A percentile compares a stretch with the other conserved stretches of the same genome.
phyloP scores from a whole-genome alignment of 2,888 invertebrate species.

The Muscina levida region DNA sequence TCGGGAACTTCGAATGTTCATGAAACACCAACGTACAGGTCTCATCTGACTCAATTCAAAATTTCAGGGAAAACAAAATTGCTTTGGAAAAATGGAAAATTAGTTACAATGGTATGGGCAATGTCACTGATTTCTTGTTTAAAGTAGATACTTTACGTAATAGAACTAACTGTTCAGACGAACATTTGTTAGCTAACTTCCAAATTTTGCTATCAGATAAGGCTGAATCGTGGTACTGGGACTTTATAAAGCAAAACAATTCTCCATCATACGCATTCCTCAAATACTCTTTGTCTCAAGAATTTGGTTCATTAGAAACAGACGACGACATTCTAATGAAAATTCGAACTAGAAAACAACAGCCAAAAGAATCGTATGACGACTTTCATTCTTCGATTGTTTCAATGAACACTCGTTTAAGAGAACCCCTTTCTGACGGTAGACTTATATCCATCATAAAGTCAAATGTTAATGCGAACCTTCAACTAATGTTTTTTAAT shows the following conservation, averaged over 20 bases:
- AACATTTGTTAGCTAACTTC: conserved; percentile 5
- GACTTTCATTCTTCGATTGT: conserved; percentile 19
- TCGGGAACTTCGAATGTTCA: too few species aligned
- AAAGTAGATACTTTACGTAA: conserved; percentile 26
- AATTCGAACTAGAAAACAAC: conserved; percentile 7
- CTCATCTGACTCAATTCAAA: too few species aligned
- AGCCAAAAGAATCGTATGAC: conserved; percentile 14
- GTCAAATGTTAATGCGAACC: not conserved
- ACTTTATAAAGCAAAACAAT: conserved; percentile 16
- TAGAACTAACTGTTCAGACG: not conserved
- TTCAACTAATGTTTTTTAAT: conserved; percentile 28
- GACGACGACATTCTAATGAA: conserved; percentile 21
- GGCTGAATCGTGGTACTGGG: conserved; percentile 34
- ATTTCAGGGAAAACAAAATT: not conserved
- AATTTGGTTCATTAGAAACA: conserved; percentile 10
- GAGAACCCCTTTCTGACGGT: not conserved
- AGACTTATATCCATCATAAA: conserved; percentile 13
- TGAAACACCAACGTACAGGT: too few species aligned
- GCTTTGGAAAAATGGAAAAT: conserved; percentile 43
- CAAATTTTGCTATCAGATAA: conserved; percentile 13
- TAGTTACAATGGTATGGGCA: conserved; percentile 20
- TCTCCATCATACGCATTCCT: not conserved
- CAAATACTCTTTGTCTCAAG: not conserved
- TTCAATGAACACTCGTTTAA: conserved; percentile 20
- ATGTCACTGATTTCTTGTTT: conserved; percentile 31